Base-by-base conservation (phyloP, 1,140 invertebrate species). In the Drosophila quadrilineata region DNA sequence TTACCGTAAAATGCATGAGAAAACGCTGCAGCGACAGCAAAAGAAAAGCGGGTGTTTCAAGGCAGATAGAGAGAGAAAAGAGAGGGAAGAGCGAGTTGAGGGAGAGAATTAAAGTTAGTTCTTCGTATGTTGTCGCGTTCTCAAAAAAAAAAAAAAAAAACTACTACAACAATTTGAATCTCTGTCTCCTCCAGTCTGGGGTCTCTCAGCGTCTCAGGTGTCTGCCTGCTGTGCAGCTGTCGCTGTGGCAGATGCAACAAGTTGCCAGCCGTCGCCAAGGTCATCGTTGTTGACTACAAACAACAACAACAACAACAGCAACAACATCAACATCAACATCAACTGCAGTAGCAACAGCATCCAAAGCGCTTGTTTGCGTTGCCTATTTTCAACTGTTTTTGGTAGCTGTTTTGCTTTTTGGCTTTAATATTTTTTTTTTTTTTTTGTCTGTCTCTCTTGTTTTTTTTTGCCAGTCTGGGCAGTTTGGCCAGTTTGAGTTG, bases 1-100 rank as follows among this genome's bases (percentile, higher is more conserved):
- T 71, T 74, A 79, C 79, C 67, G 77, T 85, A 85, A 84, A 79
- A 64, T 74, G 62, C 77, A 74, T 84, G 77, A 76, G 77, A 85
- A 84, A 75, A 82, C n/a, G n/a, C 53, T 41, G 53, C 53, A 46
- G 38, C 12, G 22, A 19, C n/a, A n/a, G n/a, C 14, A 49, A 35
- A 38, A 56, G 52, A 35, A 31, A 33, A 54, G 54, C 45, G 28
- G 60, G 52, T 57, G 60, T 22, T 26, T 43, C 49, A 50, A 60
- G 17, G 8, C 0, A 14, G 38, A n/a, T 19, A 22, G 19, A 10
- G n/a, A 19, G 6, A 41, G 9, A 16, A 4, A n/a, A 12, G 31
- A 10, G 29, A 22, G 14, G 3, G n/a, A 17, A n/a, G n/a, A n/a
- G n/a, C n/a, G n/a, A n/a, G n/a, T n/a, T n/a, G 54, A 17, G 9